phyloP scores from a whole-genome alignment of 37 sponge, comb jelly and placozoan species.

The Diacarnus erythraeanus region DNA sequence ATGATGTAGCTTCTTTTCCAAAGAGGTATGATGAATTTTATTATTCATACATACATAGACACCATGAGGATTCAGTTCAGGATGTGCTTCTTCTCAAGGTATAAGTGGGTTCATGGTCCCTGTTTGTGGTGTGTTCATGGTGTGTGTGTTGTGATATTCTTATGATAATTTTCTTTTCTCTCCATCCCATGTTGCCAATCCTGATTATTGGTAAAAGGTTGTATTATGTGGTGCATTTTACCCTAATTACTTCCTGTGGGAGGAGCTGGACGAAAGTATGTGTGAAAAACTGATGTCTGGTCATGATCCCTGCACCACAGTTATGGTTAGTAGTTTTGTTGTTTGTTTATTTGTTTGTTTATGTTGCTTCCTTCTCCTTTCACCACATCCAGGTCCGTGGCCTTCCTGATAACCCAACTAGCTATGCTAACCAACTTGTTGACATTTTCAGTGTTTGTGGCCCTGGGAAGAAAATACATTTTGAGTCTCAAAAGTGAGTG shows the following conservation, averaged over 20 bases:
- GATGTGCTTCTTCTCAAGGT: not conserved
- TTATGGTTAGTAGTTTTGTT: slow-evolving; percentile 85
- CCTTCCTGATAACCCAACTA: slow-evolving; percentile 43
- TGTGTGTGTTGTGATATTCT: not conserved
- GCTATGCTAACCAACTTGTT: slow-evolving; percentile 37
- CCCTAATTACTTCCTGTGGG: slow-evolving; percentile 82
- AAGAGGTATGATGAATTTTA: too few relatives aligned
- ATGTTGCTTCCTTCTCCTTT: too few relatives aligned
- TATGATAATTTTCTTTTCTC: not conserved
- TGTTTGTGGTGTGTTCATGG: too few relatives aligned
- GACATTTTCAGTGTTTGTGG: slow-evolving; percentile 50
- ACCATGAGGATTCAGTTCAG: not conserved
- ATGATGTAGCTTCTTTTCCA: too few relatives aligned
- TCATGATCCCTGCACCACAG: slow-evolving; percentile 72
- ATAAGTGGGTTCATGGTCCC: not conserved
- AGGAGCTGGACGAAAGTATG: slow-evolving; percentile 51
- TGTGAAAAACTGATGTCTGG: slow-evolving; percentile 63
- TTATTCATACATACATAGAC: not conserved
- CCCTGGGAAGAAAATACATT: slow-evolving; percentile 63
- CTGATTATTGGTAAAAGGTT: slow-evolving; percentile 24
- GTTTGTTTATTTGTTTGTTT: too few relatives aligned
- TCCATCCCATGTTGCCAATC: not conserved
- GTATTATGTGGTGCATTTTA: slow-evolving; percentile 88
- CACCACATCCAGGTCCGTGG: slow-evolving; percentile 65
- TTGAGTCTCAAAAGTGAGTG: slow-evolving; percentile 64